Conservation (phyloP, 2,888 invertebrate genomes). For the Willowsia nigromaculata region DNA sequence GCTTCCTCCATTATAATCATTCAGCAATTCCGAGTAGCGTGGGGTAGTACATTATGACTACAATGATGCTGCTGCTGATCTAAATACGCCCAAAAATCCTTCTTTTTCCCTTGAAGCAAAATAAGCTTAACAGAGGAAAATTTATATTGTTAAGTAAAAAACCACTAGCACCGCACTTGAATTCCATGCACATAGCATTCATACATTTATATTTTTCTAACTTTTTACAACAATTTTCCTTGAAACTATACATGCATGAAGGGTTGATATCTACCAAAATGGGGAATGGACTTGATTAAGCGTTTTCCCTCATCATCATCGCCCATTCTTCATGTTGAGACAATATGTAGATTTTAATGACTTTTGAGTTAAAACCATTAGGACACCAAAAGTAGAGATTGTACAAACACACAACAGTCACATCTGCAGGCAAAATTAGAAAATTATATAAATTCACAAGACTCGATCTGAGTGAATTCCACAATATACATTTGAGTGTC, state of each 20-base stretch:
- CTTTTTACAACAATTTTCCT: conserved; percentile 38
- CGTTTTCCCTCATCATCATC: conserved; percentile 26
- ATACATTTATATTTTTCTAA: conserved; percentile 27
- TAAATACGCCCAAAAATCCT: conserved; percentile 71
- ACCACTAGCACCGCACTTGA: not conserved
- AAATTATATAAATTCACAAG: conserved; percentile 1
- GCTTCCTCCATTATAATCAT: conserved; percentile 59
- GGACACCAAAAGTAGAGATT: not conserved
- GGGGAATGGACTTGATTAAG: conserved; percentile 28
- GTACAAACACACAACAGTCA: conserved; percentile 34
- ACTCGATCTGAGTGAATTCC: not conserved
- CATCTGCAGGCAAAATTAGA: conserved; percentile 48
- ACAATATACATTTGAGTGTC: no score
- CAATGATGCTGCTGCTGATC: conserved; percentile 53
- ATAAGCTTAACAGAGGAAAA: not conserved
- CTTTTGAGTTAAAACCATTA: conserved; percentile 60
- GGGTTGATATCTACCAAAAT: not conserved
- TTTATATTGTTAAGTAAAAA: not conserved
- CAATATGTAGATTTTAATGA: conserved; percentile 59
- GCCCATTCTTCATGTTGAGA: not conserved
- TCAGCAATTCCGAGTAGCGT: conserved; percentile 36
- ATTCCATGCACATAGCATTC: conserved; percentile 37
- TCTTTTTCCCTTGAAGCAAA: conserved; percentile 68
- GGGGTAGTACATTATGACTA: conserved; percentile 47
- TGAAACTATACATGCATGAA: conserved; percentile 31